Percentiles rank a stretch among this genome's conserved stretches.
phyloP scores from a whole-genome alignment of 2,113 vertebrate genomes.

The Bagarius yarrelli region DNA sequence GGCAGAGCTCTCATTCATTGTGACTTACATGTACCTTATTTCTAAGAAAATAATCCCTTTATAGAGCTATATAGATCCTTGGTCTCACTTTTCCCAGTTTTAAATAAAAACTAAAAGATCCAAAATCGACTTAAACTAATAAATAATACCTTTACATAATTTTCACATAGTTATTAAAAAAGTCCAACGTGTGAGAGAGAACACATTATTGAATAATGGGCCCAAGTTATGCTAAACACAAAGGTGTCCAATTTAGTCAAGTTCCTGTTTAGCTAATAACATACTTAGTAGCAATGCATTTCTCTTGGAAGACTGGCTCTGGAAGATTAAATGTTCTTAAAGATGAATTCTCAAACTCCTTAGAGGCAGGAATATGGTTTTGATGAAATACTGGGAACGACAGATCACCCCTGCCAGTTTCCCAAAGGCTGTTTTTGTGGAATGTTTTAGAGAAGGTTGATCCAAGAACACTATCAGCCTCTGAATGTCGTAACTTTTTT shows the following conservation, averaged over 20 bases:
- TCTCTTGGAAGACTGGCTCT: not conserved
- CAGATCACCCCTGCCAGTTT: constrained; percentile 45
- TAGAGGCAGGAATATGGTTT: constrained; percentile 12
- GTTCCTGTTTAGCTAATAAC: not conserved
- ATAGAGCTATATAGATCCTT: no score
- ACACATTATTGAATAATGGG: not conserved
- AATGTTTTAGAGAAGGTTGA: constrained; percentile 11
- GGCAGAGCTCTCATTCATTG: no score
- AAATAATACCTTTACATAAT: not conserved
- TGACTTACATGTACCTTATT: no score
- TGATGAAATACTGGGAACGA: not conserved
- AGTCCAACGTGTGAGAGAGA: not conserved
- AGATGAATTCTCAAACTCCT: not conserved
- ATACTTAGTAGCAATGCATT: not conserved
- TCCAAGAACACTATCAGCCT: constrained; percentile 18
- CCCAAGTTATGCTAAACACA: not conserved
- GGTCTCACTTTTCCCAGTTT: no score
- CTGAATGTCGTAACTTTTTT: constrained; percentile 13
- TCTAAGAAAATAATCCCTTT: no score
- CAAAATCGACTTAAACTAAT: not conserved
- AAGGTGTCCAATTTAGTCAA: not conserved
- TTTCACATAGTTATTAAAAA: not conserved
- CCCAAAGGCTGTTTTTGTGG: constrained; percentile 24
- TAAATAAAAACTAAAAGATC: no score
- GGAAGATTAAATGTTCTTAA: not conserved